Base-by-base conservation (phyloP, 37 sponge, comb jelly and placozoan genomes). In the Halichondria panicea region DNA sequence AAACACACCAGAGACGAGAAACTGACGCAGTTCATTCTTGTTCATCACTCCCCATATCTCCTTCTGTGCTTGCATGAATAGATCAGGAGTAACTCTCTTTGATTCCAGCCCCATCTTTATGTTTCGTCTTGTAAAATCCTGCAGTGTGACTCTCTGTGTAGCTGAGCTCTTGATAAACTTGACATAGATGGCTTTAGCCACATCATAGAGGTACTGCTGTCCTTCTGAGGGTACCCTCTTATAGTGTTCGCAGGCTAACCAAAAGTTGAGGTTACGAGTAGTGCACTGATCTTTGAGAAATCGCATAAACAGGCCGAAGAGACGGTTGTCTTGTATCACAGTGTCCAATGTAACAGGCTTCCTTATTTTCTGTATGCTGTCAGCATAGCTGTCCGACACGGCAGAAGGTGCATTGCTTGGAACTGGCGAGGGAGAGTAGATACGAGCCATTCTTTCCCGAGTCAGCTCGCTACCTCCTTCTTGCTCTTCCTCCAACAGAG, bases 241-340 rank as follows among this genome's bases (percentile, higher is more conserved):
- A 45, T 67, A 88, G 40, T 57, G 45, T 18, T 82, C 73, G 75
- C 89, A 88, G 0, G 79, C 78, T 32, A 78, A 43, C 89, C 89
- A 88, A 56, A 88, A 88, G 62, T 69, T 60, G 39, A 88, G 74
- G 70, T 88, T 88, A 36, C 83, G 35, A 1, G 71, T 65, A 42
- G 78, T 82, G 42, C 83, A 82, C 39, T 77, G 79, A 21, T 77
- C 79, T 37, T 78, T 71, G 19, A 88, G 54, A 34, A 83, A 88
- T 33, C 79, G 73, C 43, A 83, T 71, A 55, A 88, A 88, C 53
- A 38, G 35, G 41, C 2, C 25, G 35, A 84, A 84, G 18, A 48
- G 22, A 15, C 36, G 76, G 43, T 76, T 45, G 55, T 84, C 71
- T 0, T 13, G 66, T 12, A 80, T 32, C 3, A 80, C 36, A 21